These are phyloP conservation scores for Pygocentrus nattereri DNA, from an alignment of 2,797 vertebrate species.

Conservation along the genomic window DNA sequence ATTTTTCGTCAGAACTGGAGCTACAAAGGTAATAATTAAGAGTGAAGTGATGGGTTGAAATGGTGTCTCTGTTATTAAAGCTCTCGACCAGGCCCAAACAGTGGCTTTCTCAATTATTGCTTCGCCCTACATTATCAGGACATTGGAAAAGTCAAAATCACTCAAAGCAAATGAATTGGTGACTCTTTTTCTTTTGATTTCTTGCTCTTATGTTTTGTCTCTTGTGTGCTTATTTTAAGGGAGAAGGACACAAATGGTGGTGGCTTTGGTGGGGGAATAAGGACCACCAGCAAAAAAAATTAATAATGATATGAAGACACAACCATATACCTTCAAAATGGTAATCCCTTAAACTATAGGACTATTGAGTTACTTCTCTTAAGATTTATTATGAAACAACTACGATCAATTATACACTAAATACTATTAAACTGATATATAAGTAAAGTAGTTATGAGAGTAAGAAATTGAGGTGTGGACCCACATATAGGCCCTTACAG, in stretches of 20 bases:
- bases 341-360: neutral
- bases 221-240: neutral
- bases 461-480: neutral
- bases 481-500: neutral
- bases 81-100: conserved; percentile 35
- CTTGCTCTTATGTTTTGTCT: conserved; percentile 19
- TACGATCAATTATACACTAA: neutral
- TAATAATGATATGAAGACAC: neutral
- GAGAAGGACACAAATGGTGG: no score
- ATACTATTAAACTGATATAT: neutral
- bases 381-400: neutral
- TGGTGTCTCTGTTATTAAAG: conserved; percentile 57
- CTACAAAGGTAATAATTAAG: conserved; percentile 64
- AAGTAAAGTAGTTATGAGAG: neutral
- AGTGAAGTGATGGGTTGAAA: conserved; percentile 49
- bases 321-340: no score
- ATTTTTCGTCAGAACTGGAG: conserved; percentile 34
- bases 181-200: conserved; percentile 35
- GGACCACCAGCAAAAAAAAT: neutral
- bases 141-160: conserved; percentile 43
- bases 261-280: neutral
- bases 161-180: conserved; percentile 22
- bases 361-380: no score
- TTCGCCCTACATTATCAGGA: conserved; percentile 29
- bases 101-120: conserved; percentile 42